Percentiles rank a stretch among this genome's conserved stretches.
These are phyloP conservation scores for Harpalus rufipes DNA, from an alignment of 2,888 invertebrate genomes.

Conservation along the genomic window DNA sequence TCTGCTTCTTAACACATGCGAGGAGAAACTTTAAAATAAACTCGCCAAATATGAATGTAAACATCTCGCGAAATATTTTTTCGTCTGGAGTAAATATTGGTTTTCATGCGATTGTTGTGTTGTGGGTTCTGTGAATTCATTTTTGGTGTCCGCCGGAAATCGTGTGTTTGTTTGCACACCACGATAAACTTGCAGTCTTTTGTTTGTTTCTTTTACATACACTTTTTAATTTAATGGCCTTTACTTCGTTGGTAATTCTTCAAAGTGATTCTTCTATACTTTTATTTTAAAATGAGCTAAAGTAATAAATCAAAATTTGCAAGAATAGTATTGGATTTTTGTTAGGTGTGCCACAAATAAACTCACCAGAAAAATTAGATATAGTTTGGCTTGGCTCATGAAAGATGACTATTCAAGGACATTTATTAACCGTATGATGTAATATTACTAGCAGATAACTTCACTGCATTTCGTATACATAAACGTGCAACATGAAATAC, in stretches of 20 bases:
- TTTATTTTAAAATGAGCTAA: too few species aligned
- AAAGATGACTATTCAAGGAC: too few species aligned
- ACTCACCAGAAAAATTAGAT: too few species aligned
- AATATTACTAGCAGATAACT: too few species aligned
- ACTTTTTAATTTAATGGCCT: constrained; percentile 28
- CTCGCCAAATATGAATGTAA: constrained; percentile 50
- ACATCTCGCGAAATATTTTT: constrained; percentile 48
- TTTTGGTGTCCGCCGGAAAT: constrained; percentile 46
- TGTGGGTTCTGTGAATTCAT: constrained; percentile 48
- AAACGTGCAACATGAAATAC: too few species aligned
- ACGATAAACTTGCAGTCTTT: constrained; percentile 47
- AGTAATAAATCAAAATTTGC: too few species aligned
- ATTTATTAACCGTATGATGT: too few species aligned
- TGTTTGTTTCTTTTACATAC: constrained; percentile 19
- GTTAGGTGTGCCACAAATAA: too few species aligned
- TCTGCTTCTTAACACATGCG: constrained; percentile 58
- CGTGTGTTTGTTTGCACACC: constrained; percentile 41
- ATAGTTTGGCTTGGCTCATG: too few species aligned
- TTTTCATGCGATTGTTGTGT: constrained; percentile 53
- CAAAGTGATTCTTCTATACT: not conserved
- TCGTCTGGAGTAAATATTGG: constrained; percentile 46
- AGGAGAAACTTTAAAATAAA: constrained; percentile 58
- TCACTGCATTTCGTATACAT: too few species aligned
- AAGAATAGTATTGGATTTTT: too few species aligned
- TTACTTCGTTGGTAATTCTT: constrained; percentile 35